phyloP scores from a whole-genome alignment of 2,888 invertebrate genomes.

The Smittia aterrima region DNA sequence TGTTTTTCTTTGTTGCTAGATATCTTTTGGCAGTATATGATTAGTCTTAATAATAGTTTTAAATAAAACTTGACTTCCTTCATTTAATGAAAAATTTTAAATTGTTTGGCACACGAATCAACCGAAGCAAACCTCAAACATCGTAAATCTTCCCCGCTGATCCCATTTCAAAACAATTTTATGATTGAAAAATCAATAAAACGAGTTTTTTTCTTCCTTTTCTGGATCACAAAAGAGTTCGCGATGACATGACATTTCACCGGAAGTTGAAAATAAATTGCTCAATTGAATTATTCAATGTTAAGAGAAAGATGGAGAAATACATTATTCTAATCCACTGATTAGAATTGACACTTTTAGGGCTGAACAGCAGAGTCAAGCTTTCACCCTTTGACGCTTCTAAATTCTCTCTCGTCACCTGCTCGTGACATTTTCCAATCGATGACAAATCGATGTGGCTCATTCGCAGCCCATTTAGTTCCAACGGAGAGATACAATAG shows the following conservation, averaged over 20 bases:
- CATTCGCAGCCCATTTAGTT: slow-evolving; percentile 76
- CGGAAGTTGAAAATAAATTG: neutral
- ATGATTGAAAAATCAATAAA: too few species aligned
- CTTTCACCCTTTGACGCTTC: slow-evolving; percentile 48
- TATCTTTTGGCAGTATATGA: slow-evolving; percentile 1
- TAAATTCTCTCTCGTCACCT: slow-evolving; percentile 64
- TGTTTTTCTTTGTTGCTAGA: too few species aligned
- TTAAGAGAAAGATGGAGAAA: neutral
- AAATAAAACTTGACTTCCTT: neutral
- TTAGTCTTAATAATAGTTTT: neutral
- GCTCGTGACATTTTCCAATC: slow-evolving; percentile 67
- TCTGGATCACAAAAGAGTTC: neutral
- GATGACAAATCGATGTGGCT: slow-evolving; percentile 64
- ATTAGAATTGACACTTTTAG: slow-evolving; percentile 40
- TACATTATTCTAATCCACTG: neutral
- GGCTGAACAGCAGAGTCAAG: neutral
- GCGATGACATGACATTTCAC: slow-evolving; percentile 8
- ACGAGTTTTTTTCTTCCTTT: too few species aligned
- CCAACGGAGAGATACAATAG: slow-evolving; percentile 81
- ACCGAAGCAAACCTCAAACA: too few species aligned
- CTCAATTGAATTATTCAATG: slow-evolving; percentile 28
- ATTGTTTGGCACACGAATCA: neutral
- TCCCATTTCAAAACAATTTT: too few species aligned
- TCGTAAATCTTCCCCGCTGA: too few species aligned
- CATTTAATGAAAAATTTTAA: too few species aligned